Conservation (phyloP, 2,113 vertebrate genomes). For the Trichomycterus rosablanca region DNA sequence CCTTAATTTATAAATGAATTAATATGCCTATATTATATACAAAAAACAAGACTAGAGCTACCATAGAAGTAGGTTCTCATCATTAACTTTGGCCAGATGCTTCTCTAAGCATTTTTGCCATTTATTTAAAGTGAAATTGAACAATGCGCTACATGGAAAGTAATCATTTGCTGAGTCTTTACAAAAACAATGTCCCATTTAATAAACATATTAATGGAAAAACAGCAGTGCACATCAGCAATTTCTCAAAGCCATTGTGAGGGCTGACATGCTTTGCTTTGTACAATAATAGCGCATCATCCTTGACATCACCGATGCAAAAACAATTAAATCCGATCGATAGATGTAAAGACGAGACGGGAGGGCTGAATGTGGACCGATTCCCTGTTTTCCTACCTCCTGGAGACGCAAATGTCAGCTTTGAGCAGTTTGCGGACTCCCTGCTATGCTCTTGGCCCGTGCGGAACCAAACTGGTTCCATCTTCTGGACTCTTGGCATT, state of each 20-base stretch:
- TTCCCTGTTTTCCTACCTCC: slow-evolving; percentile 69
- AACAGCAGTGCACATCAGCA: slow-evolving; percentile 63
- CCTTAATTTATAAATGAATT: too few species aligned
- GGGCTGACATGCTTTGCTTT: slow-evolving; percentile 23
- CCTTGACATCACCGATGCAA: slow-evolving; percentile 53
- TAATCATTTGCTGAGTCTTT: slow-evolving; percentile 72
- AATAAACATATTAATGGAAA: too few species aligned
- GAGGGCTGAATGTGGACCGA: slow-evolving; percentile 58
- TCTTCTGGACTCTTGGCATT: slow-evolving; percentile 76
- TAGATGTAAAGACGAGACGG: slow-evolving; percentile 53
- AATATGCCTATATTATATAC: slow-evolving; percentile 4
- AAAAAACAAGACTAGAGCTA: not conserved
- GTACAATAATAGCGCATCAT: slow-evolving; percentile 46
- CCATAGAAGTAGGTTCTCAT: slow-evolving; percentile 37
- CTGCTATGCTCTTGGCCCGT: slow-evolving; percentile 74
- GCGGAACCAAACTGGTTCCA: slow-evolving; percentile 68
- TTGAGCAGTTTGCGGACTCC: slow-evolving; percentile 76
- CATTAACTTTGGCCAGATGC: slow-evolving; percentile 33
- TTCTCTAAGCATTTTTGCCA: slow-evolving; percentile 59
- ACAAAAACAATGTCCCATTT: slow-evolving; percentile 70
- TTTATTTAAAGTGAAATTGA: slow-evolving; percentile 61
- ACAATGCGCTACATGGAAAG: slow-evolving; percentile 68
- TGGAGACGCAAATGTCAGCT: slow-evolving; percentile 77
- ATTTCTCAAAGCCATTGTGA: slow-evolving; percentile 45
- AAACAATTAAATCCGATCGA: slow-evolving; percentile 65